Percentiles rank a stretch among this genome's conserved stretches.
Conservation (phyloP, 2,888 invertebrate species). For the Cremastinae sp. region DNA sequence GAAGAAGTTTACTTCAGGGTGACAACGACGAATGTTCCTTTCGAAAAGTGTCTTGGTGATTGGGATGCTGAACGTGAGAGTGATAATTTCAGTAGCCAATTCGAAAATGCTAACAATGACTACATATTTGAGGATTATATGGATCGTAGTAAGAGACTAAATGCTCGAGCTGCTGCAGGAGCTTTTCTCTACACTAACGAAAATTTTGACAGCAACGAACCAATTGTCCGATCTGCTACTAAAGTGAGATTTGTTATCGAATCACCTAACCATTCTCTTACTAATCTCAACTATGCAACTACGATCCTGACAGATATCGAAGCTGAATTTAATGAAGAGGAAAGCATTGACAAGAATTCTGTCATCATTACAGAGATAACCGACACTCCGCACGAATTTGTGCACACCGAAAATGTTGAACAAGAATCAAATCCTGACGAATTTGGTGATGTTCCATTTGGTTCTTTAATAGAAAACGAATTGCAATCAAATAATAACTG, state of each 20-base stretch:
- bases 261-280: constrained; percentile 66
- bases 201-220: constrained; percentile 27
- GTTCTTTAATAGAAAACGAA: constrained; percentile 45
- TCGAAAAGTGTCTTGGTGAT: constrained; percentile 71
- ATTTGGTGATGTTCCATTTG: constrained; percentile 62
- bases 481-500: not conserved
- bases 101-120: constrained; percentile 53
- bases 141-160: constrained; percentile 68
- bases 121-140: constrained; percentile 75
- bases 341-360: constrained; percentile 12
- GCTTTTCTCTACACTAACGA: constrained; percentile 58
- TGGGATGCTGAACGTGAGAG: constrained; percentile 65
- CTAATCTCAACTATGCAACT: constrained; percentile 49
- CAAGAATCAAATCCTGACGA: constrained; percentile 41
- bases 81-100: constrained; percentile 30
- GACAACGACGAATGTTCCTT: constrained; percentile 75
- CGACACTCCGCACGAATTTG: constrained; percentile 8
- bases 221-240: constrained; percentile 50
- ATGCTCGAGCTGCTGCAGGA: constrained; percentile 50
- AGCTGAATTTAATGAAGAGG: constrained; percentile 48
- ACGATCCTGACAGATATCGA: constrained; percentile 59
- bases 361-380: constrained; percentile 50
- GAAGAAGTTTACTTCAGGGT: constrained; percentile 73
- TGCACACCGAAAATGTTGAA: not conserved
- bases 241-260: constrained; percentile 75